These are phyloP conservation scores for Apodemia mormo DNA, from an alignment of 2,888 invertebrate species.

Conservation along the genomic window DNA sequence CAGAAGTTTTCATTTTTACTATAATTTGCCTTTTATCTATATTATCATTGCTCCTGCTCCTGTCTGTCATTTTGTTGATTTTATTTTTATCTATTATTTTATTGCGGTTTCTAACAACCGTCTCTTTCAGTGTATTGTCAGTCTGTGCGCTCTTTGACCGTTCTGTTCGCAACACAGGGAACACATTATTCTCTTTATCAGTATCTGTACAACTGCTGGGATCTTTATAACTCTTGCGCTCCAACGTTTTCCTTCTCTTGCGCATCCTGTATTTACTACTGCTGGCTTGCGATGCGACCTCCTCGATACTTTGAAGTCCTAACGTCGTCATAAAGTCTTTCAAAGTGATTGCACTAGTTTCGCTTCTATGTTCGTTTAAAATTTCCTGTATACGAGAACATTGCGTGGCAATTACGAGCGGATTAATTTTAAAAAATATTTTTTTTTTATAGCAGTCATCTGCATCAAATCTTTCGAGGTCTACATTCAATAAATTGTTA, in stretches of 20 bases:
- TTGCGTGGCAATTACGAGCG: slow-evolving; percentile 49
- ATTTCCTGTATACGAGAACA: slow-evolving; percentile 39
- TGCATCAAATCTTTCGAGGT: slow-evolving; percentile 46
- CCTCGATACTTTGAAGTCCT: slow-evolving; percentile 44
- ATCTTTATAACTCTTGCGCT: not conserved
- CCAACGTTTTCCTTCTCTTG: not conserved
- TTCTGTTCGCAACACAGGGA: not conserved
- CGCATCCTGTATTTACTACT: slow-evolving; percentile 26
- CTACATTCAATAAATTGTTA: slow-evolving; percentile 39
- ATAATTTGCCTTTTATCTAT: not conserved
- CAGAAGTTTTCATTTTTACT: not conserved
- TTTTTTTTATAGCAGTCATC: slow-evolving; percentile 45
- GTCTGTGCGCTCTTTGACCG: not conserved
- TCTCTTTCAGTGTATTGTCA: not conserved
- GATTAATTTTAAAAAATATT: slow-evolving; percentile 55
- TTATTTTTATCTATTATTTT: not conserved
- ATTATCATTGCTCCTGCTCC: not conserved
- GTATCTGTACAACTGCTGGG: not conserved
- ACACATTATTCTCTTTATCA: slow-evolving; percentile 23
- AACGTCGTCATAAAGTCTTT: slow-evolving; percentile 47
- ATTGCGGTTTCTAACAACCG: not conserved
- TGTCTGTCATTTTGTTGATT: not conserved
- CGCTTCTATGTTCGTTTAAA: slow-evolving; percentile 21
- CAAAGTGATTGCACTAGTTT: slow-evolving; percentile 29
- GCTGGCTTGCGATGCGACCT: slow-evolving; percentile 26